phyloP scores from a whole-genome alignment of 2,888 invertebrate genomes.

The Phengaris arion region DNA sequence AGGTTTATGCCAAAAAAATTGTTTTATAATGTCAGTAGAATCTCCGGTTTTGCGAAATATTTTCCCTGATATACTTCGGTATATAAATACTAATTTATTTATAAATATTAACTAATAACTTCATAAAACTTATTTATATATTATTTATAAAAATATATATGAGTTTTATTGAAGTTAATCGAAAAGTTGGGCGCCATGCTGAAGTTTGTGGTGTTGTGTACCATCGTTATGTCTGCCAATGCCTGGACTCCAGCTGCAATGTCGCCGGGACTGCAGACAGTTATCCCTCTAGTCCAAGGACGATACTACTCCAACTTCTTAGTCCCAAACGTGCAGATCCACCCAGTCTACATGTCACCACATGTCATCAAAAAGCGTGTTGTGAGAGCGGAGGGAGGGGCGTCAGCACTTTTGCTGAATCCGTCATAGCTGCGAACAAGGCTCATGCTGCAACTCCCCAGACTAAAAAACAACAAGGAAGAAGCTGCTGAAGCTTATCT shows the following conservation, averaged over 20 bases:
- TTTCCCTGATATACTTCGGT: neutral
- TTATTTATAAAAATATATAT: too few species aligned
- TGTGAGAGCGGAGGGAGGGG: neutral
- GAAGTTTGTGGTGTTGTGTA: neutral
- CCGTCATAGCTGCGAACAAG: neutral
- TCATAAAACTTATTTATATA: too few species aligned
- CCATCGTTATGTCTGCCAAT: neutral
- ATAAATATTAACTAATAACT: too few species aligned
- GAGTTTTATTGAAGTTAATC: neutral
- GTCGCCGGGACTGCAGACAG: neutral
- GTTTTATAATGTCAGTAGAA: constrained; percentile 3
- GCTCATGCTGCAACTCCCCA: neutral
- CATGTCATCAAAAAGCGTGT: neutral
- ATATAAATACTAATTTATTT: neutral
- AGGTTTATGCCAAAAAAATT: neutral
- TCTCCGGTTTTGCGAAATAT: neutral
- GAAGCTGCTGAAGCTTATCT: neutral
- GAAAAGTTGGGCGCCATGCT: neutral
- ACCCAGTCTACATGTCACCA: neutral
- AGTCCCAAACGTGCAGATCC: neutral
- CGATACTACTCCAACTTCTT: neutral
- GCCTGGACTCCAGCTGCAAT: neutral
- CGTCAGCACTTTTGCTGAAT: neutral
- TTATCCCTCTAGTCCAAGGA: neutral
- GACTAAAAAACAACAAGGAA: neutral